Conservation (phyloP, 2,888 invertebrate species). For the Thecocarcelia acutangulata region DNA sequence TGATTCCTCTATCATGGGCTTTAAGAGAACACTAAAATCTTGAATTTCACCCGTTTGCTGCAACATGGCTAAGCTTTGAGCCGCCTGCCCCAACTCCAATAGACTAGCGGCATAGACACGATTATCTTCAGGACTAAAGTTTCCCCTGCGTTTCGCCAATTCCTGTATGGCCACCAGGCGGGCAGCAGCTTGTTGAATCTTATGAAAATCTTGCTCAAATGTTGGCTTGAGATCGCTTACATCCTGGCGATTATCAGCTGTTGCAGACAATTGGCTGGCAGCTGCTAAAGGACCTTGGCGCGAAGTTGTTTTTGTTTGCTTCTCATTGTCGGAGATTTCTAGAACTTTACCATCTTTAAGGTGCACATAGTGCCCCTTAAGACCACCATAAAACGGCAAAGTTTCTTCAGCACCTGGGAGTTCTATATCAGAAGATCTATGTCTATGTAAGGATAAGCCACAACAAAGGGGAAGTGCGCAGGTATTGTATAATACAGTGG, state of each 20-base stretch:
- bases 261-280: slow-evolving; percentile 15
- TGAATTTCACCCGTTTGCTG: slow-evolving; percentile 83
- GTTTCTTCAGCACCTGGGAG: slow-evolving; percentile 72
- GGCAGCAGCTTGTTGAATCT: slow-evolving; percentile 84
- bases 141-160: slow-evolving; percentile 84
- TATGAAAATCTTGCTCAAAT: slow-evolving; percentile 83
- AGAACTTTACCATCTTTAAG: slow-evolving; percentile 68
- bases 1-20: slow-evolving; percentile 71
- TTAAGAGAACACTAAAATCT: slow-evolving; percentile 82
- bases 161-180: slow-evolving; percentile 85
- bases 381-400: slow-evolving; percentile 88
- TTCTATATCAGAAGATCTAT: slow-evolving; percentile 57
- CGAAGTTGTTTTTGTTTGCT: not conserved
- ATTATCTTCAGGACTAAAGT: slow-evolving; percentile 83
- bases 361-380: slow-evolving; percentile 85
- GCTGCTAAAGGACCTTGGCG: slow-evolving; percentile 62
- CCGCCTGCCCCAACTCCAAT: slow-evolving; percentile 83
- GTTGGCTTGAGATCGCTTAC: slow-evolving; percentile 70
- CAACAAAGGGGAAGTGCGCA: slow-evolving; percentile 33
- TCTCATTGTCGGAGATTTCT: slow-evolving; percentile 40
- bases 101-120: slow-evolving; percentile 84
- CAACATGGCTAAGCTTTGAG: slow-evolving; percentile 83
- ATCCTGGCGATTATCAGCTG: slow-evolving; percentile 7
- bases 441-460: slow-evolving; percentile 59
- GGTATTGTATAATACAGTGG: slow-evolving; percentile 57